phyloP scores from a whole-genome alignment of 2,797 vertebrate species.

The Vireo griseus region DNA sequence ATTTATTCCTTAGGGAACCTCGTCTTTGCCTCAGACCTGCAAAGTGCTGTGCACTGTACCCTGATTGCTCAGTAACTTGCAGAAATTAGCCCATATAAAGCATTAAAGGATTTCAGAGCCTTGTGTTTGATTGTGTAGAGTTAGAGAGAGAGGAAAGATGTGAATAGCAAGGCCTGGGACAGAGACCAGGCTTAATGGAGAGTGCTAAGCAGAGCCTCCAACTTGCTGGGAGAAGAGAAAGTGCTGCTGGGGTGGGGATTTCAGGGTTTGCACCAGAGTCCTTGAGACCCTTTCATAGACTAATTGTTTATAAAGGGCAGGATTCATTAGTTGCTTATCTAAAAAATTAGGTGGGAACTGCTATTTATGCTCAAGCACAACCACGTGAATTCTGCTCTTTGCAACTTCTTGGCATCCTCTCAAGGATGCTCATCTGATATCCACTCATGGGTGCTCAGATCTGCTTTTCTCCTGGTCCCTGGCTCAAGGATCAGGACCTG shows the following conservation, averaged over 20 bases:
- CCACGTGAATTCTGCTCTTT: neutral
- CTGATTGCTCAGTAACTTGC: conserved; percentile 29
- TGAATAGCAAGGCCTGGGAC: neutral
- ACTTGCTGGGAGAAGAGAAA: neutral
- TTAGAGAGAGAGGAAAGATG: neutral
- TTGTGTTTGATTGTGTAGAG: neutral
- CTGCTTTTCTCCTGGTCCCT: neutral
- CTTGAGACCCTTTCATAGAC: neutral
- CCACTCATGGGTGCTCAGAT: neutral
- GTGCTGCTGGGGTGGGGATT: neutral
- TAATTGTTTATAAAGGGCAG: neutral
- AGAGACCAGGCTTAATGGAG: neutral
- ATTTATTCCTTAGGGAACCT: conserved; percentile 53
- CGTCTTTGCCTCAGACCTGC: conserved; percentile 16
- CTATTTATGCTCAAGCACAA: neutral
- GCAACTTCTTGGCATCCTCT: neutral
- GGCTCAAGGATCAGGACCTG: neutral
- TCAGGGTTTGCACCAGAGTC: neutral
- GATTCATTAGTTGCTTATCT: neutral
- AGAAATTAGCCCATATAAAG: conserved; percentile 33
- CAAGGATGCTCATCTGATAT: neutral
- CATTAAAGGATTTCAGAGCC: conserved; percentile 17
- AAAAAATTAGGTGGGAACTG: neutral
- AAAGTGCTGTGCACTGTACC: conserved; percentile 11
- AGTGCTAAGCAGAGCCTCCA: neutral